These are phyloP conservation scores for Cerastis rubricosa DNA, from an alignment of 2,888 invertebrate species.

Conservation along the genomic window DNA sequence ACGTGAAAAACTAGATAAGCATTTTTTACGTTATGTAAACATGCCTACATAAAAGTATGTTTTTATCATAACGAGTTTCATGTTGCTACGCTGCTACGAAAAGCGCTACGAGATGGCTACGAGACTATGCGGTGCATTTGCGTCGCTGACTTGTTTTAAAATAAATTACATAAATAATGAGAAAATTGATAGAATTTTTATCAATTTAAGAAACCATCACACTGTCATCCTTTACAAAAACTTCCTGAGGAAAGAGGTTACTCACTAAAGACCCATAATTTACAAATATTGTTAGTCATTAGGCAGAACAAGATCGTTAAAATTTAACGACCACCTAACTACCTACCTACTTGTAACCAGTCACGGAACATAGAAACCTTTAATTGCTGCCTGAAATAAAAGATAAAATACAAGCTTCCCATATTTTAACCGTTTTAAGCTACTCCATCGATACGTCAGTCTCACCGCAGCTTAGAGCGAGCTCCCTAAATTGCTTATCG, in stretches of 20 bases:
- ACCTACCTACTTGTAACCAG: not conserved
- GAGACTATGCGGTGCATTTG: slow-evolving; percentile 25
- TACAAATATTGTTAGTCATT: not conserved
- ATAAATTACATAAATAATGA: not conserved
- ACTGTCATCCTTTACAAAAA: not conserved
- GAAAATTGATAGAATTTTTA: not conserved
- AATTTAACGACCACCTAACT: not conserved
- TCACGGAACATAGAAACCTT: not conserved
- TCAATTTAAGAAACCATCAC: not conserved
- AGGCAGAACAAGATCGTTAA: not conserved
- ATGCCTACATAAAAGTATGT: slow-evolving; percentile 13
- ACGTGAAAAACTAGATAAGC: not conserved
- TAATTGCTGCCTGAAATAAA: not conserved
- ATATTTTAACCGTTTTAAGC: slow-evolving; percentile 21
- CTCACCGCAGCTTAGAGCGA: slow-evolving; percentile 26
- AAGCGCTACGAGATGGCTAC: slow-evolving; percentile 48
- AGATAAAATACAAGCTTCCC: slow-evolving; percentile 18
- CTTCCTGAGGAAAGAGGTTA: too few relatives aligned
- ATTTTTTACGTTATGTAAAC: not conserved
- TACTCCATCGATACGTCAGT: slow-evolving; percentile 22
- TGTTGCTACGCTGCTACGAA: slow-evolving; percentile 54
- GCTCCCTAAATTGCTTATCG: slow-evolving; percentile 52
- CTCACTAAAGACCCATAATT: not conserved
- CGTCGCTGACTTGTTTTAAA: slow-evolving; percentile 6
- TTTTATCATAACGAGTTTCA: slow-evolving; percentile 18